A percentile compares a stretch with the other conserved stretches of the same genome.
Evolutionary conservation across 1,140 invertebrate genomes (phyloP).

Genomic region (Zaprionus capensis): DNA sequence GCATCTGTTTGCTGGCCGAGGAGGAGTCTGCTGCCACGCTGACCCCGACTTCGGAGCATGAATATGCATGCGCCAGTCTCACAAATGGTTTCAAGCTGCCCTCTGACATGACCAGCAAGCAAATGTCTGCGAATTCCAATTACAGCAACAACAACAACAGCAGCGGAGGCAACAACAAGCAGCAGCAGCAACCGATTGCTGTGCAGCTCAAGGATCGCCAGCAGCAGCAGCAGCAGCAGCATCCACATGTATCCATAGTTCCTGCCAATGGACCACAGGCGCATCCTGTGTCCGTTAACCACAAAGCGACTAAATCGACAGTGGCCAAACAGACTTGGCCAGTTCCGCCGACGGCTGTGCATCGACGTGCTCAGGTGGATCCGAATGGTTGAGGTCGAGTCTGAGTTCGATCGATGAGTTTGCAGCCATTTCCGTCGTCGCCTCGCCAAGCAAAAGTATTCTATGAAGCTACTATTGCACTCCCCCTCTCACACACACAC

Average conservation of each 20-base stretch:
- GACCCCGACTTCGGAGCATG: conserved; percentile 76
- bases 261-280: conserved; percentile 70
- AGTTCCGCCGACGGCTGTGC: conserved; percentile 55
- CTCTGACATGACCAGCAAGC: conserved; percentile 59
- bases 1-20: conserved; percentile 79
- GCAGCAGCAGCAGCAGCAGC: conserved; percentile 42
- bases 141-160: conserved; percentile 36
- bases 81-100: conserved; percentile 76
- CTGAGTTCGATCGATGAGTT: background rate
- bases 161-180: conserved; percentile 23
- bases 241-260: conserved; percentile 71
- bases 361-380: conserved; percentile 79
- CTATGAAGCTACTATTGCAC: conserved; percentile 64
- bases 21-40: conserved; percentile 78
- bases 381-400: conserved; percentile 70
- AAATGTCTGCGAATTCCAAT: conserved; percentile 26
- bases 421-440: conserved; percentile 22
- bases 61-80: conserved; percentile 61
- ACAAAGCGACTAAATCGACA: conserved; percentile 39
- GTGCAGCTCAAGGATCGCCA: conserved; percentile 57
- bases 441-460: conserved; percentile 65
- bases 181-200: conserved; percentile 16
- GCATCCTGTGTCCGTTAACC: conserved; percentile 56
- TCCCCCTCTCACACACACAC: conserved; percentile 36
- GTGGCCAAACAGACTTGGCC: conserved; percentile 67